Conservation (phyloP, 2,113 vertebrate genomes). For the Chrysochloris asiatica region DNA sequence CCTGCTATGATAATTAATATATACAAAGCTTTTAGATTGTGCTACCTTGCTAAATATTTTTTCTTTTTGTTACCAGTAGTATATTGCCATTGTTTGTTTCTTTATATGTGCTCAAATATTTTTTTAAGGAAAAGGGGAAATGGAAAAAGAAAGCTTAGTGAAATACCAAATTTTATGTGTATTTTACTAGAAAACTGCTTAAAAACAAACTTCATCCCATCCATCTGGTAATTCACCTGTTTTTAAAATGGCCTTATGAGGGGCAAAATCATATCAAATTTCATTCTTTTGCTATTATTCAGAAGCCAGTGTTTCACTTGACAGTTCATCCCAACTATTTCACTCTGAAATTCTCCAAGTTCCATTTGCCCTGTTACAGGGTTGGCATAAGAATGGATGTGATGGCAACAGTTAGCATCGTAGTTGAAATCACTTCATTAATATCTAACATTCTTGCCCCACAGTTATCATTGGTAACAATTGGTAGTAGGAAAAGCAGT, state of each 20-base stretch:
- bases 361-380: conserved; percentile 59
- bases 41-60: conserved; percentile 47
- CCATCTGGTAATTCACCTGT: neutral
- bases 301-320: conserved; percentile 55
- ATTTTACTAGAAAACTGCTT: conserved; percentile 46
- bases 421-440: conserved; percentile 41
- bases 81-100: neutral
- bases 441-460: conserved; percentile 21
- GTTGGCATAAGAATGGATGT: conserved; percentile 66
- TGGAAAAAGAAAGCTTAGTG: conserved; percentile 38
- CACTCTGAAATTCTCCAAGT: conserved; percentile 65
- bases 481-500: conserved; percentile 45
- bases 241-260: conserved; percentile 54
- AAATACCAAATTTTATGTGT: conserved; percentile 6
- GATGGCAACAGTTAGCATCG: conserved; percentile 61
- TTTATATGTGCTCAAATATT: conserved; percentile 38
- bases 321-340: conserved; percentile 59
- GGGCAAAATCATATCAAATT: conserved; percentile 61
- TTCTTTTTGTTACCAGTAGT: conserved; percentile 25
- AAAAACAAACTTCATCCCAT: neutral
- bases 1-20: neutral
- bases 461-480: conserved; percentile 38
- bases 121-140: conserved; percentile 37
- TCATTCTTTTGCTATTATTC: conserved; percentile 57
- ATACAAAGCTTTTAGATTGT: neutral